These are phyloP conservation scores for Acanthaster planci DNA, from an alignment of 35 echinoderm and acorn worm genomes.

Conservation along the genomic window DNA sequence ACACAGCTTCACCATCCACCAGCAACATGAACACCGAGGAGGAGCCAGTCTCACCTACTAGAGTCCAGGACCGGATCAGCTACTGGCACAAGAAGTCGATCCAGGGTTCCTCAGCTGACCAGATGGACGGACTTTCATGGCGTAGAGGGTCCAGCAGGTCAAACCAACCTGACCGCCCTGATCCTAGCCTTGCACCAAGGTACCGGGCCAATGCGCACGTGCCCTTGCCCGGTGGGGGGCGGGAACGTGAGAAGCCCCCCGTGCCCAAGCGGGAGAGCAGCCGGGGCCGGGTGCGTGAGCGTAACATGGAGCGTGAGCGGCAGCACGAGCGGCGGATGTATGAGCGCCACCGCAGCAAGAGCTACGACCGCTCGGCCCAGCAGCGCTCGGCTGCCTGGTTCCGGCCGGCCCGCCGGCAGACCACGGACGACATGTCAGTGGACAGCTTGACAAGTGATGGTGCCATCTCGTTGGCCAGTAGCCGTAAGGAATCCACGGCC, in stretches of 20 bases:
- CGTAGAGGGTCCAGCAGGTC: background rate
- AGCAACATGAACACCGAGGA: background rate
- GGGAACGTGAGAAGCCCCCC: slow-evolving; percentile 33
- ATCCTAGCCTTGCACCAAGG: background rate
- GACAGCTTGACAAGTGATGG: slow-evolving; percentile 12
- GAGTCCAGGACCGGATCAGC: slow-evolving; percentile 35
- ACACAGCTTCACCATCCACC: background rate
- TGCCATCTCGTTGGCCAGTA: background rate
- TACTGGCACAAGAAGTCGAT: slow-evolving; percentile 57
- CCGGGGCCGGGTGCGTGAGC: slow-evolving; percentile 64
- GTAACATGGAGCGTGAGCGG: slow-evolving; percentile 77
- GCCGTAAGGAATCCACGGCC: slow-evolving; percentile 6
- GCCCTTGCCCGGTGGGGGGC: slow-evolving; percentile 17
- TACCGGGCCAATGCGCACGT: slow-evolving; percentile 46
- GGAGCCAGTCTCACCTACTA: slow-evolving; percentile 32
- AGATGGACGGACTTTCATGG: background rate
- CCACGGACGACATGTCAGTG: slow-evolving; percentile 10
- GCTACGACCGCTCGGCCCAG: slow-evolving; percentile 61
- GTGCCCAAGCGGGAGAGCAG: slow-evolving; percentile 65
- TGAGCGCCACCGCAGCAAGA: slow-evolving; percentile 78
- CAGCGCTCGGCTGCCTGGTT: slow-evolving; percentile 17
- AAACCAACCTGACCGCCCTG: background rate
- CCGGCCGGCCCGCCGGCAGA: background rate
- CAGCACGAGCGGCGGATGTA: slow-evolving; percentile 58
- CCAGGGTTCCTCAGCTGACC: background rate